These are phyloP conservation scores for Nezara viridula DNA, from an alignment of 2,888 invertebrate genomes.

Conservation along the genomic window DNA sequence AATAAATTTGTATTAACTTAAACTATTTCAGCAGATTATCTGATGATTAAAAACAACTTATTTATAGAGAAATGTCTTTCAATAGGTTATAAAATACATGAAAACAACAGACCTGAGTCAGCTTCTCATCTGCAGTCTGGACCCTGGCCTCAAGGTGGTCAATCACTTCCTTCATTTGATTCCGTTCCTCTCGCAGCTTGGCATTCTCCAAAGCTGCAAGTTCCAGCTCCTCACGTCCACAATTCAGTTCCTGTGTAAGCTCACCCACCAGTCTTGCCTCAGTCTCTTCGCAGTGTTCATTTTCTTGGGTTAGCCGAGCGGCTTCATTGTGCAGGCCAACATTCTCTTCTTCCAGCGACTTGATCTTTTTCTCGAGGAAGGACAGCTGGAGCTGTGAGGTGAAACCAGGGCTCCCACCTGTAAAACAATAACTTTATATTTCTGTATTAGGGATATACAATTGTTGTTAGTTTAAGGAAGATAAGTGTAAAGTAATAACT, in stretches of 20 bases:
- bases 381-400: conserved; percentile 70
- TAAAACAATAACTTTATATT: conserved; percentile 50
- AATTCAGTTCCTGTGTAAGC: conserved; percentile 62
- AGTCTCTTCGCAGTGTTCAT: conserved; percentile 88
- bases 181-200: conserved; percentile 60
- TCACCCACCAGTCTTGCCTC: conserved; percentile 71
- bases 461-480: neutral
- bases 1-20: too few relatives aligned
- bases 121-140: conserved; percentile 60
- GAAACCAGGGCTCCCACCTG: conserved; percentile 65
- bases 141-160: conserved; percentile 62
- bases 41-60: too few relatives aligned
- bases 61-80: too few relatives aligned
- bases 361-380: conserved; percentile 87
- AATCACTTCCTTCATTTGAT: conserved; percentile 61
- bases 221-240: conserved; percentile 57
- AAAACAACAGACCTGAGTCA: conserved; percentile 60
- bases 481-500: neutral
- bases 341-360: conserved; percentile 91
- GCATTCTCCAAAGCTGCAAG: conserved; percentile 57
- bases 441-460: neutral
- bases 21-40: too few relatives aligned
- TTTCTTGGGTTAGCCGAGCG: conserved; percentile 82
- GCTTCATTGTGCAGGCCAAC: conserved; percentile 85
- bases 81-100: too few relatives aligned